These are phyloP conservation scores for Campylomormyrus tamandua DNA, from an alignment of 2,113 vertebrate species.

Conservation along the genomic window DNA sequence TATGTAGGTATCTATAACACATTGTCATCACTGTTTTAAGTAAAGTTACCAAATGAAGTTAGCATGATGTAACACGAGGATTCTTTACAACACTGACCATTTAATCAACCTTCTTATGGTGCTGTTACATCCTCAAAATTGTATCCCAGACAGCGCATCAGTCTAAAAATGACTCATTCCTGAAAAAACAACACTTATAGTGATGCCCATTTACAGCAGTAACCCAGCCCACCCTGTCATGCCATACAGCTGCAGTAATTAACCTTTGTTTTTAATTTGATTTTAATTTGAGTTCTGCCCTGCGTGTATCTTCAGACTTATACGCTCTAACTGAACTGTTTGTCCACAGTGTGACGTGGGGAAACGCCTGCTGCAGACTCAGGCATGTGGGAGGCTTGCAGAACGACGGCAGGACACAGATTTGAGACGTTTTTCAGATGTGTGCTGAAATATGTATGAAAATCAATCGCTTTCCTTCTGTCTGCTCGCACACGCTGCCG, in stretches of 20 bases:
- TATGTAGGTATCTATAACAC: no score
- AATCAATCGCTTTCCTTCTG: neutral
- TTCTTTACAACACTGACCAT: neutral
- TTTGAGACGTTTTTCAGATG: neutral
- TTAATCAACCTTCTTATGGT: neutral
- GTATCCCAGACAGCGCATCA: neutral
- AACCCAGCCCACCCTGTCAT: neutral
- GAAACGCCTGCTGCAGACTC: neutral
- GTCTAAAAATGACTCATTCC: neutral
- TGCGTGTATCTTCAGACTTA: neutral
- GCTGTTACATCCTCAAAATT: neutral
- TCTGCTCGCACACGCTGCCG: neutral
- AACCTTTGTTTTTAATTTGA: neutral
- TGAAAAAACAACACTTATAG: neutral
- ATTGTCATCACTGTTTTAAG: no score
- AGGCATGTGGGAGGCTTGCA: neutral
- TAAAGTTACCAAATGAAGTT: neutral
- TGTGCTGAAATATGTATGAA: neutral
- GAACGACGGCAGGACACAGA: neutral
- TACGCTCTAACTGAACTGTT: neutral
- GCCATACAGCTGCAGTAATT: neutral
- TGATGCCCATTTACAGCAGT: neutral
- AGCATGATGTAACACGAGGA: neutral
- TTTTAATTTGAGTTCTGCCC: neutral
- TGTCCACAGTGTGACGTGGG: neutral